Percentiles rank a stretch among this genome's conserved stretches.
These are phyloP conservation scores for Poecilia velifera DNA, from an alignment of 2,797 vertebrate genomes.

Conservation along the genomic window DNA sequence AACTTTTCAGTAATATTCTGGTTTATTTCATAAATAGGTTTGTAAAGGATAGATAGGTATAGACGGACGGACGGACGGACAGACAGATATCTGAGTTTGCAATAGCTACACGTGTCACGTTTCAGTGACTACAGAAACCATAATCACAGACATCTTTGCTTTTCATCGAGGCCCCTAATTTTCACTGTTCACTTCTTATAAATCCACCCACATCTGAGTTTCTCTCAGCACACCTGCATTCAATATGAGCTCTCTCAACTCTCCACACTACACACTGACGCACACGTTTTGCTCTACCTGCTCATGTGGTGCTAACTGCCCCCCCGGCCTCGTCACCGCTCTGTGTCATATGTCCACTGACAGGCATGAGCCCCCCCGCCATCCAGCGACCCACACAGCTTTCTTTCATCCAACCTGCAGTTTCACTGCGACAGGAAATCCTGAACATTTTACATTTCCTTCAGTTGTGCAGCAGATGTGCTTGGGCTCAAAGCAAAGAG, in stretches of 20 bases:
- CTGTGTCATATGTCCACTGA: constrained; percentile 61
- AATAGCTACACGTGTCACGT: constrained; percentile 45
- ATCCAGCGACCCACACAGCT: constrained; percentile 36
- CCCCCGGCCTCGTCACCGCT: constrained; percentile 33
- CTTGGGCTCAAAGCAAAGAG: constrained; percentile 45
- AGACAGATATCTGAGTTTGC: constrained; percentile 27
- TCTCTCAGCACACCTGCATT: constrained; percentile 66
- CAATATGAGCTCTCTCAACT: constrained; percentile 67
- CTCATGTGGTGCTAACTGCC: constrained; percentile 46
- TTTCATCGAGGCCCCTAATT: constrained; percentile 74
- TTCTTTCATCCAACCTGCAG: constrained; percentile 68
- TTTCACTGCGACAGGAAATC: constrained; percentile 81
- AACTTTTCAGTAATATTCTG: neutral
- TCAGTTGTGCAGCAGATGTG: constrained; percentile 80
- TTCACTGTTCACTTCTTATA: constrained; percentile 62
- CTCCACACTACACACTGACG: constrained; percentile 47
- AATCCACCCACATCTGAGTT: constrained; percentile 47
- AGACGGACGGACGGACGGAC: too few species aligned
- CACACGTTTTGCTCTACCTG: constrained; percentile 22
- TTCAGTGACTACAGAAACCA: constrained; percentile 48
- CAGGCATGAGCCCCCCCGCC: constrained; percentile 52
- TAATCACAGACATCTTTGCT: constrained; percentile 71
- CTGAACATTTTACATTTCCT: constrained; percentile 78
- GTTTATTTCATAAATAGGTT: neutral
- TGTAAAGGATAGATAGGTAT: neutral